A percentile compares a stretch with the other conserved stretches of the same genome.
Evolutionary conservation across 2,888 invertebrate species (phyloP).

Genomic region (Hybos culiciformis): DNA sequence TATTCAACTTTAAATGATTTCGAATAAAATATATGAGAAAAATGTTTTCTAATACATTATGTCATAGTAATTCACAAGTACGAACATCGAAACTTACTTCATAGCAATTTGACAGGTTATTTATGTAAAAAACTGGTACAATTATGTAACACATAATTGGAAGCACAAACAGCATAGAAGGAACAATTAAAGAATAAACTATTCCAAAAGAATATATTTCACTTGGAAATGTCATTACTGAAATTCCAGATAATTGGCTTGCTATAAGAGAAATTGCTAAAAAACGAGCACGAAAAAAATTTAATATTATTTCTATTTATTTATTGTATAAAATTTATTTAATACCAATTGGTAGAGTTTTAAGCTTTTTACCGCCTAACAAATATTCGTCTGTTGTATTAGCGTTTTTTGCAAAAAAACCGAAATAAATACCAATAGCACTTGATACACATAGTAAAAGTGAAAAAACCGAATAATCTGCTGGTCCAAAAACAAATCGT

Average conservation of each 20-base stretch:
- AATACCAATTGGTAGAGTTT: constrained; percentile 41
- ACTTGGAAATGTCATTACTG: constrained; percentile 37
- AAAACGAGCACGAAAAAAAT: too few relatives aligned
- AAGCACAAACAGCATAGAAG: constrained; percentile 27
- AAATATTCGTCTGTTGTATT: constrained; percentile 32
- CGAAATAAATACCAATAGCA: constrained; percentile 40
- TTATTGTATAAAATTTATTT: too few relatives aligned
- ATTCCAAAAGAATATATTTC: constrained; percentile 38
- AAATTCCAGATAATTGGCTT: constrained; percentile 38
- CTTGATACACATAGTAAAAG: constrained; percentile 37
- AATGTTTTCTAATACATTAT: too few relatives aligned
- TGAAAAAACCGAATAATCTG: constrained; percentile 39
- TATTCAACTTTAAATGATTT: too few relatives aligned
- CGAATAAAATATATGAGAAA: too few relatives aligned
- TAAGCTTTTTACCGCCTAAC: constrained; percentile 38
- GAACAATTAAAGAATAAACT: constrained; percentile 26
- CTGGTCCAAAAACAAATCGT: constrained; percentile 11
- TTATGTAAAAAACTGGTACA: constrained; percentile 34
- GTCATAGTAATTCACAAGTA: too few relatives aligned
- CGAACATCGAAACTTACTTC: constrained; percentile 18
- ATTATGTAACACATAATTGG: constrained; percentile 24
- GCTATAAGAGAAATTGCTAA: constrained; percentile 45
- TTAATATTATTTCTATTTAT: too few relatives aligned
- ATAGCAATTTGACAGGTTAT: constrained; percentile 34
- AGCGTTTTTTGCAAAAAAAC: constrained; percentile 31